Percentiles rank a stretch among this genome's conserved stretches.
phyloP scores from a whole-genome alignment of 2,797 vertebrate species.

The Phrynocephalus forsythii region DNA sequence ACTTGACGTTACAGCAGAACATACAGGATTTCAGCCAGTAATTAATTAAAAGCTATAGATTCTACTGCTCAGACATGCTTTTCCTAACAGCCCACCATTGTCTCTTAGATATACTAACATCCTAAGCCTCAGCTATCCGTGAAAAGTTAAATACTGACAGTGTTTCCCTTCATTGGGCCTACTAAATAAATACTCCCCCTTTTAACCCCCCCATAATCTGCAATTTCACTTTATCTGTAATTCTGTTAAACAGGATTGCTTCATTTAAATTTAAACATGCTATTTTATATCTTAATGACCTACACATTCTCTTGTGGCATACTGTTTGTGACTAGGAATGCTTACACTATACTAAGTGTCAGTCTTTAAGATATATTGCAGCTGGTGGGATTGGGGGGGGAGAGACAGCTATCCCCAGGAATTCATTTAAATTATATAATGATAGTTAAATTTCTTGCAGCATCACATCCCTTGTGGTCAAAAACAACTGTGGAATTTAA shows the following conservation, averaged over 20 bases:
- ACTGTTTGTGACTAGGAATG: not conserved
- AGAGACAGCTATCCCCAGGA: not conserved
- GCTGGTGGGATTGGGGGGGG: not conserved
- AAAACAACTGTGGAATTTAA: slow-evolving; percentile 45
- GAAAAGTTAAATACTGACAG: not conserved
- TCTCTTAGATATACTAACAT: slow-evolving; percentile 30
- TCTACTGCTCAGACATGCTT: slow-evolving; percentile 31
- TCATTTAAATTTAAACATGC: slow-evolving; percentile 9
- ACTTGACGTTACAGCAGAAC: no score
- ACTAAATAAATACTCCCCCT: not conserved
- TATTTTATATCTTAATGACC: not conserved
- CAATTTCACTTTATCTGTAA: slow-evolving; percentile 17
- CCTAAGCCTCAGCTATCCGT: not conserved
- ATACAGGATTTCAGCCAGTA: slow-evolving; percentile 1
- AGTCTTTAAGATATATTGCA: slow-evolving; percentile 2
- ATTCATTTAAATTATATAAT: not conserved
- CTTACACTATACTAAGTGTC: not conserved
- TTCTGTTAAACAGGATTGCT: slow-evolving; percentile 26
- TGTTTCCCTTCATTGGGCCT: not conserved
- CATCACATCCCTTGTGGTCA: slow-evolving; percentile 36
- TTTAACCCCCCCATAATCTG: not conserved
- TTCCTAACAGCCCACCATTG: slow-evolving; percentile 31
- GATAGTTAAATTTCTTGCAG: slow-evolving; percentile 35
- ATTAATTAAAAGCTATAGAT: slow-evolving; percentile 57
- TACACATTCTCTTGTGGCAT: not conserved